phyloP scores from a whole-genome alignment of 1,140 invertebrate genomes.

The Lepidurus apus region DNA sequence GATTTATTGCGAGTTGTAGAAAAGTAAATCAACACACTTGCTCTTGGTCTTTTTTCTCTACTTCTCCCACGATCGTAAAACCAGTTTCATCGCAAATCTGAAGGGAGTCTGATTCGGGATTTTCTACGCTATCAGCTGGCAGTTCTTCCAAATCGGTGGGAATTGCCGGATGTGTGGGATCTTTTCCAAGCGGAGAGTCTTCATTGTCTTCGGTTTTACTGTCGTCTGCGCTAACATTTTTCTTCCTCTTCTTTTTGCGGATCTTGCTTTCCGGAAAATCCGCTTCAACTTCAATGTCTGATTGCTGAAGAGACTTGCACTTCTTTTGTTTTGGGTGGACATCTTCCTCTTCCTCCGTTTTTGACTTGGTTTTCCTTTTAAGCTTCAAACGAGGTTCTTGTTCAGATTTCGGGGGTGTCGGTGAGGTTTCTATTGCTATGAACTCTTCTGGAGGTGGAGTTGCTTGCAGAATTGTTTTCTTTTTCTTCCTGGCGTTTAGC shows the following conservation, averaged over 20 bases:
- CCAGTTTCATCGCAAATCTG: slow-evolving; percentile 37
- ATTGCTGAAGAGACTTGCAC: slow-evolving; percentile 31
- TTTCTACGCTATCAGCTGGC: slow-evolving; percentile 36
- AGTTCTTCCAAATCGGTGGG: slow-evolving; percentile 36
- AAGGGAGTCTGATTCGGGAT: slow-evolving; percentile 30
- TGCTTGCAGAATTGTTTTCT: background rate
- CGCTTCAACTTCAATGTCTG: slow-evolving; percentile 35
- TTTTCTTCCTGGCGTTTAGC: slow-evolving; percentile 26
- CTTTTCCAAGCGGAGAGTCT: background rate
- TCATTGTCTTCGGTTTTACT: background rate
- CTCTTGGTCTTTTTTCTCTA: slow-evolving; percentile 39
- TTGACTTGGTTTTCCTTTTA: background rate
- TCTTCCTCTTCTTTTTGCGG: slow-evolving; percentile 27
- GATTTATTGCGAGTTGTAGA: background rate
- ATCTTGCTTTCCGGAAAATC: background rate
- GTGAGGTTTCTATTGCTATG: background rate
- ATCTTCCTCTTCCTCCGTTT: background rate
- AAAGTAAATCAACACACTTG: slow-evolving; percentile 30
- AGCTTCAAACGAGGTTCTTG: background rate
- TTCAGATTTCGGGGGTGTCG: background rate
- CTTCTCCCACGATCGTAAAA: slow-evolving; percentile 43
- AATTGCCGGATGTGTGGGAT: background rate
- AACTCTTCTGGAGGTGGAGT: no score
- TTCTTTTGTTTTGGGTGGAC: slow-evolving; percentile 25
- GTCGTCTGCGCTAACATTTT: background rate